Base-by-base conservation (phyloP, 2,797 vertebrate species). In the Gymnothorax reevesii region DNA sequence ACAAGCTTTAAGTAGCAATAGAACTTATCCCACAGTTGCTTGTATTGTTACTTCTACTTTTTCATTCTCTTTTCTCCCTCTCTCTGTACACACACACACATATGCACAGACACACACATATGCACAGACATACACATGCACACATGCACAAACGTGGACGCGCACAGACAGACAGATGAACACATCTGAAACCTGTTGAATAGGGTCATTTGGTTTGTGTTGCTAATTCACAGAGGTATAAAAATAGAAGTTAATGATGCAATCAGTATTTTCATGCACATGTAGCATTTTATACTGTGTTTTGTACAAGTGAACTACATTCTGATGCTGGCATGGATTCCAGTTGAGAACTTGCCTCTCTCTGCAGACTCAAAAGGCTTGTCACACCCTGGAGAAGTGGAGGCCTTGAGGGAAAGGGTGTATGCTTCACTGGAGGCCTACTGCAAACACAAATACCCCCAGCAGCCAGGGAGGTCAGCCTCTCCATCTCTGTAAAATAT, bases 391-490 rank as follows among this genome's bases (percentile, higher is more conserved):
- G 93, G 95, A 0, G 97, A 97, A 79, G 97, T 97, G 84, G 97
- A 97, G 91, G 95, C 96, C 0, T 91, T 97, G 69, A 92, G 97
- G 82, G 97, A 97, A 94, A 96, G 97, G 92, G 97, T 97, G 33
- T 97, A 97, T 0, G 97, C 97, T 0, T 97, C 97, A 0, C 93
- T 97, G 86, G 97, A 97, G 91, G 96, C 97, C 0, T 97, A 97
- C 86, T 97, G 97, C 93, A 97, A 97, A 91, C 97, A 97, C 91
- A 97, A 97, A 92, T 97, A 97, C 91, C 97, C 97, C 0, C 96
- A 97, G 88, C 97, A 97, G 94, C 97, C 97, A 0, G 97, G 97
- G n/a, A 97, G 97, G 97, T 97, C 92, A 7, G 83, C 54, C 42
- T 42, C 6, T 73, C 69, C 13, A 8, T 57, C 75, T 60, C 52